Conservation (phyloP, 2,797 vertebrate genomes). For the Peromyscus aztecus region DNA sequence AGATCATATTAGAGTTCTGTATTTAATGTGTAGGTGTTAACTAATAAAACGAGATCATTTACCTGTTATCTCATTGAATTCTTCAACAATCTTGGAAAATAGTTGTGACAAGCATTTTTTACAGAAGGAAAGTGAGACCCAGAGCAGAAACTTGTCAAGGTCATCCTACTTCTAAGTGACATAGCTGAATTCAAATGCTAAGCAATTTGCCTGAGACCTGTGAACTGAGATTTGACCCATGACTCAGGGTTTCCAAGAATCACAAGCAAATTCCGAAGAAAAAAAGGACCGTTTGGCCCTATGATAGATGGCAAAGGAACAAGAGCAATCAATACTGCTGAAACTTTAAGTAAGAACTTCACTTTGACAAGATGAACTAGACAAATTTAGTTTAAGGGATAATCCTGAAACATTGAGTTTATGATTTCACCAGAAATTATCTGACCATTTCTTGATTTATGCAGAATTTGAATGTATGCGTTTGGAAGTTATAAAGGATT, state of each 20-base stretch:
- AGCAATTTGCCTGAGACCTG: neutral
- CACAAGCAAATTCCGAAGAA: neutral
- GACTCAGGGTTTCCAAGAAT: neutral
- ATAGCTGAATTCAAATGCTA: neutral
- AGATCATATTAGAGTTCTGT: neutral
- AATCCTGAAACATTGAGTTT: neutral
- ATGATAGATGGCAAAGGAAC: neutral
- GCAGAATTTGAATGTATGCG: neutral
- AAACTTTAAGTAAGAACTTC: neutral
- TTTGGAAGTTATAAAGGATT: neutral
- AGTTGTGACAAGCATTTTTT: neutral
- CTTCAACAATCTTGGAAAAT: neutral
- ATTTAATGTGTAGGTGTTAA: slow-evolving; percentile 1
- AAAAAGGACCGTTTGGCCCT: neutral
- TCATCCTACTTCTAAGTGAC: neutral
- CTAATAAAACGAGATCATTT: neutral
- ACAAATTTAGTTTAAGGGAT: neutral
- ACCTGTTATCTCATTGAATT: neutral
- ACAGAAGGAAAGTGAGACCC: neutral
- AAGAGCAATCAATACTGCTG: neutral
- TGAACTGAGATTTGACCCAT: neutral
- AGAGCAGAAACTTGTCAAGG: neutral
- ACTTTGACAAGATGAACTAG: neutral
- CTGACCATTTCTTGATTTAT: neutral
- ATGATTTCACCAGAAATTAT: neutral